Conservation (phyloP, 2,888 invertebrate genomes). For the Lysandra bellargus region DNA sequence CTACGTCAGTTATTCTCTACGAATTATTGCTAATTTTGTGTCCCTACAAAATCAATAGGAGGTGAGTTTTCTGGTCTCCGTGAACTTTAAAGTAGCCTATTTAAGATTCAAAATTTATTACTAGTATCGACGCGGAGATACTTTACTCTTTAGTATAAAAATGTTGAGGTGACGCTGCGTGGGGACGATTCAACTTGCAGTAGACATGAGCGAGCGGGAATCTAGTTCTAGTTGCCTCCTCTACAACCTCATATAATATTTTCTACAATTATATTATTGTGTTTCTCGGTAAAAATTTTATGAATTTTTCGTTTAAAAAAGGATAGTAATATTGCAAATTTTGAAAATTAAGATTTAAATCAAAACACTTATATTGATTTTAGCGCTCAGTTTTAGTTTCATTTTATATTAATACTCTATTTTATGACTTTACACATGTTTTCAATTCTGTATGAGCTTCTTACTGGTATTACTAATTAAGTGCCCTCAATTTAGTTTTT, state of each 20-base stretch:
- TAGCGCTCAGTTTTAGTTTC: no score
- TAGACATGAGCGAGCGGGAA: constrained; percentile 36
- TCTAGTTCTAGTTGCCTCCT: constrained; percentile 52
- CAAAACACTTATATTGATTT: no score
- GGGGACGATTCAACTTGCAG: constrained; percentile 29
- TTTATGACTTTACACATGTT: no score
- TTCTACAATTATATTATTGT: not conserved
- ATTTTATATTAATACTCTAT: no score
- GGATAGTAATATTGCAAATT: no score
- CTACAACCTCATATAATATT: not conserved
- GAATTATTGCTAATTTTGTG: constrained; percentile 65
- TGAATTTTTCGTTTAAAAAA: no score
- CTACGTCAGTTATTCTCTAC: constrained; percentile 59
- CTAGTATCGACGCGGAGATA: constrained; percentile 40
- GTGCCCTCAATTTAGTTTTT: not conserved
- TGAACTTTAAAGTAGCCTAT: constrained; percentile 41
- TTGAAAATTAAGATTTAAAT: no score
- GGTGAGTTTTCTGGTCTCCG: constrained; percentile 41
- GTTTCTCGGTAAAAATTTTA: not conserved
- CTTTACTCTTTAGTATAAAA: constrained; percentile 39
- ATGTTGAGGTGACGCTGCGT: constrained; percentile 38
- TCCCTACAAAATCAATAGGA: constrained; percentile 53
- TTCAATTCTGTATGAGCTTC: not conserved
- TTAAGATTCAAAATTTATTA: constrained; percentile 40
- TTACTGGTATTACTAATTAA: not conserved